These are phyloP conservation scores for Protonibea diacanthus DNA, from an alignment of 2,797 vertebrate genomes.

Conservation along the genomic window DNA sequence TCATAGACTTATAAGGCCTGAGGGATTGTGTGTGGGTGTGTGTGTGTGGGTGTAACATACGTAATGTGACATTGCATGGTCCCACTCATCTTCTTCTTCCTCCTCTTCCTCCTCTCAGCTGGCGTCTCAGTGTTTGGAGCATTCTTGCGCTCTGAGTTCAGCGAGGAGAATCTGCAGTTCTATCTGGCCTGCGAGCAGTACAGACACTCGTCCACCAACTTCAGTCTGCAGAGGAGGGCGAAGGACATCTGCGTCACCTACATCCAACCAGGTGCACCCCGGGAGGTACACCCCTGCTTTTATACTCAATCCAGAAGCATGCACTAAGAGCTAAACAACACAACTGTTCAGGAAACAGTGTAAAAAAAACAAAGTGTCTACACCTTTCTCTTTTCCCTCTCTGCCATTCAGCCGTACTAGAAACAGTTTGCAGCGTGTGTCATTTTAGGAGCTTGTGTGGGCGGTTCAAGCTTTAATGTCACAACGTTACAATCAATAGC, in stretches of 20 bases:
- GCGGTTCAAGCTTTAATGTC: neutral
- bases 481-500: neutral
- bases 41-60: neutral
- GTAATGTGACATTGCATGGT: neutral
- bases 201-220: conserved; percentile 84
- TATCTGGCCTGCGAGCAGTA: conserved; percentile 89
- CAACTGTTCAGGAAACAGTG: neutral
- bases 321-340: neutral
- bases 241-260: conserved; percentile 85
- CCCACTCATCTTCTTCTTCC: neutral
- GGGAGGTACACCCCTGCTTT: conserved; percentile 81
- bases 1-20: neutral
- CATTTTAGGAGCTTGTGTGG: neutral
- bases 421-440: neutral
- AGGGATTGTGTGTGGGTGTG: conserved; percentile 9
- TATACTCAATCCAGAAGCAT: neutral
- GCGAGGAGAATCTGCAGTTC: conserved; percentile 90
- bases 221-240: conserved; percentile 86
- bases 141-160: conserved; percentile 89
- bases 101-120: conserved; percentile 66
- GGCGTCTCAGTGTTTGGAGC: conserved; percentile 85
- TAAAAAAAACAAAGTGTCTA: too few relatives aligned
- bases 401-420: neutral
- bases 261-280: conserved; percentile 83
- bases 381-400: neutral